Evolutionary conservation across 2,113 vertebrate species (phyloP), one percentile per base, ranked within the genome.

Genomic region (Marmota monax): DNA sequence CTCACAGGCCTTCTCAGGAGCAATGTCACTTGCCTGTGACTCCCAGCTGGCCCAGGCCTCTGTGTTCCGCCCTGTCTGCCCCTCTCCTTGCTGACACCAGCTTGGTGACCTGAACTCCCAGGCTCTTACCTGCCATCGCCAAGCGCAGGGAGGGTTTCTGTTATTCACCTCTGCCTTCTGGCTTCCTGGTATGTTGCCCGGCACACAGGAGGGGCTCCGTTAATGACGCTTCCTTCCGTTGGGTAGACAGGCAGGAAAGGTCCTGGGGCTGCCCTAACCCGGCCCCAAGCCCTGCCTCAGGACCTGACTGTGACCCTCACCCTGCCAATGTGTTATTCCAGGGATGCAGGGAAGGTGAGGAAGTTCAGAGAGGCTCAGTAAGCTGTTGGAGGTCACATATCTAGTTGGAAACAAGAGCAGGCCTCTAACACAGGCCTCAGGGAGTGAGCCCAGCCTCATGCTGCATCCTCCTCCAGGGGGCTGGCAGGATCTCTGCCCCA

Each of bases 11-110:
- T 9, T n/a, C 51, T 53, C 22, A 18, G 51, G 22, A 58, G 45
- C 22, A 16, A 0, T 0, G 0, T 14, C 23, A 1, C 86, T 53
- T 27, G 0, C n/a, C 4, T 4, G 0, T 0, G 37, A 11, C 34
- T 23, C 34, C 12, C 7, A 72, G 78, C 27, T 0, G 34, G 25
- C 65, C 56, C 7, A 2, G 34, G 63, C 45, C 45, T 48, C 20
- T 8, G 17, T 76, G 17, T 76, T 32, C 39, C 23, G 51, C 61
- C 3, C 17, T 6, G 1, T 2, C 22, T 4, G 25, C 13, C 3
- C 0, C 9, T 4, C 27, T 51, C 5, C 14, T n/a, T 34, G 42
- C 82, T 48, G 8, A 51, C 5, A 0, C 32, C 37, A 0, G 79
- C 18, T 12, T 16, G 86, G 45, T 6, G 1, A 0, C 29, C 22